phyloP scores from a whole-genome alignment of 2,797 vertebrate species.

The Onychomys arenicola region DNA sequence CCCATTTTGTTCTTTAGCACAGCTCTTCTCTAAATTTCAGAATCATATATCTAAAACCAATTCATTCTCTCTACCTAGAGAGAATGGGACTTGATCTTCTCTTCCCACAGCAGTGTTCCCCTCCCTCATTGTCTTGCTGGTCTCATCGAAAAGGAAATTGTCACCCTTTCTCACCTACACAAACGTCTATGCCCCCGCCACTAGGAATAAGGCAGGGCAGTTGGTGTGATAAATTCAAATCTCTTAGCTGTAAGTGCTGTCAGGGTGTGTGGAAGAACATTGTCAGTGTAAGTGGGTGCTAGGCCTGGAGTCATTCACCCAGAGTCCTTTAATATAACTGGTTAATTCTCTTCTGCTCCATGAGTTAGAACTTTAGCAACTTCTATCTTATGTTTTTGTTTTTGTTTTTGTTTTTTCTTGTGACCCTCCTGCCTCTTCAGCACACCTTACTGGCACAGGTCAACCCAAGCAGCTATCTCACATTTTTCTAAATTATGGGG shows the following conservation, averaged over 20 bases:
- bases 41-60: not conserved
- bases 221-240: not conserved
- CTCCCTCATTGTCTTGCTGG: not conserved
- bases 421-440: not conserved
- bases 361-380: not conserved
- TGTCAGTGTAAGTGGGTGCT: not conserved
- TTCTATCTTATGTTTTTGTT: not conserved
- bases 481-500: not conserved
- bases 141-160: not conserved
- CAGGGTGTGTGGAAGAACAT: not conserved
- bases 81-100: not conserved
- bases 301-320: not conserved
- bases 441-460: not conserved
- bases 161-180: not conserved
- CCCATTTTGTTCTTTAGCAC: not conserved
- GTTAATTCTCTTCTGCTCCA: not conserved
- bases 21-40: not conserved
- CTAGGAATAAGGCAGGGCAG: not conserved
- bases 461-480: not conserved
- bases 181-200: not conserved
- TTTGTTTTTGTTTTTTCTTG: not conserved
- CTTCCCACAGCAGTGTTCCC: not conserved
- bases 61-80: not conserved
- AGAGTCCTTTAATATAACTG: not conserved
- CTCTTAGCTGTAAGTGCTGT: not conserved